Conservation (phyloP, 2,797 vertebrate species). For the Melanotaenia parkinsoni region DNA sequence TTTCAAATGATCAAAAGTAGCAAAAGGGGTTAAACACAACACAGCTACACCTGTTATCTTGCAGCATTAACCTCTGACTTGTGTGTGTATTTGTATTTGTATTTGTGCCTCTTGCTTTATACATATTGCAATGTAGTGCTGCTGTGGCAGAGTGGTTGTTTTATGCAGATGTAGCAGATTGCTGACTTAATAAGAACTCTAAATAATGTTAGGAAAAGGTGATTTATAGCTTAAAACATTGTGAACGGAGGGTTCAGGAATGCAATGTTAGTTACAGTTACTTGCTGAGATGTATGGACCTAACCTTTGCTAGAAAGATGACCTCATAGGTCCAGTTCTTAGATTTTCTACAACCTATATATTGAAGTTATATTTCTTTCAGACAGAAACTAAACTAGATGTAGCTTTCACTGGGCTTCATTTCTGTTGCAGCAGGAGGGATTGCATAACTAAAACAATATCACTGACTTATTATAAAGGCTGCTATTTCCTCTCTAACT, state of each 20-base stretch:
- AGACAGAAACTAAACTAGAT: not conserved
- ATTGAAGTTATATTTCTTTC: not conserved
- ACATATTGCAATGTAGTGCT: not conserved
- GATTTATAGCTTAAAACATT: not conserved
- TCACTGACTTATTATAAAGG: not conserved
- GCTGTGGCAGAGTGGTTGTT: too few relatives aligned
- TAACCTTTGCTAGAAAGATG: not conserved
- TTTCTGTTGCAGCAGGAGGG: not conserved
- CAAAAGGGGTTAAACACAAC: slow-evolving; percentile 26
- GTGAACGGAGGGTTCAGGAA: not conserved
- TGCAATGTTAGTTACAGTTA: not conserved
- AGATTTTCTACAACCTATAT: not conserved
- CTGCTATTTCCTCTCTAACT: not conserved
- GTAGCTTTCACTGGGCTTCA: not conserved
- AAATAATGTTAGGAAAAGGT: not conserved
- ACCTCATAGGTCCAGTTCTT: not conserved
- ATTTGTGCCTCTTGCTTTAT: not conserved
- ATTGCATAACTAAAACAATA: not conserved
- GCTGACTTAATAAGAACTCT: not conserved
- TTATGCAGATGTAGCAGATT: not conserved
- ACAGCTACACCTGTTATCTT: slow-evolving; percentile 33
- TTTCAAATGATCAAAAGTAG: not conserved
- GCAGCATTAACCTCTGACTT: not conserved
- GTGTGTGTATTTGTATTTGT: not conserved
- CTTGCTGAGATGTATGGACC: not conserved